Evolutionary conservation across 1,140 invertebrate species (phyloP).

Genomic region (Lutraria rhynchaena): DNA sequence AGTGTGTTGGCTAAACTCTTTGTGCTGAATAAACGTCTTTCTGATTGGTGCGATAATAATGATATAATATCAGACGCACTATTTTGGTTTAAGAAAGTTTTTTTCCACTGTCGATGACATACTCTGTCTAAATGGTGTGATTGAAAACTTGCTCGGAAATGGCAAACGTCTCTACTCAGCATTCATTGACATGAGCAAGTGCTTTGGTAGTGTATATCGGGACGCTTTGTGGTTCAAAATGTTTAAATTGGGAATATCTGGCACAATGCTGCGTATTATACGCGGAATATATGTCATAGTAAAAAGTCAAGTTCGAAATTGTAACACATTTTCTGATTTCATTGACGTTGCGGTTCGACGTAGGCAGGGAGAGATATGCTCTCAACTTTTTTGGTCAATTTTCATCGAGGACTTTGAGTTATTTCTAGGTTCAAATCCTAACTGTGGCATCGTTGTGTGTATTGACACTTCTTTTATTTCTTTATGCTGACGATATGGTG

Average conservation of each 20-base stretch:
- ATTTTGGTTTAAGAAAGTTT: constrained; percentile 6
- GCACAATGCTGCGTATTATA: too few relatives aligned
- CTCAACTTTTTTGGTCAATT: too few relatives aligned
- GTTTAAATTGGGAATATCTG: too few relatives aligned
- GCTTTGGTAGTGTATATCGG: neutral
- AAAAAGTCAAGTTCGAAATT: too few relatives aligned
- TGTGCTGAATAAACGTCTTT: neutral
- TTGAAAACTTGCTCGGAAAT: neutral
- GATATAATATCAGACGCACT: neutral
- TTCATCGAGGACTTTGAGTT: too few relatives aligned
- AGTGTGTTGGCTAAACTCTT: too few relatives aligned
- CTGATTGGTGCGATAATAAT: neutral
- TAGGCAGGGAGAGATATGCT: too few relatives aligned
- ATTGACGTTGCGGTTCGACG: too few relatives aligned
- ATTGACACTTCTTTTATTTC: neutral
- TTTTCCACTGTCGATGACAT: constrained; percentile 12
- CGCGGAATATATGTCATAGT: too few relatives aligned
- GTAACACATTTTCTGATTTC: too few relatives aligned
- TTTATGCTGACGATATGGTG: neutral
- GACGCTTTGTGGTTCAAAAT: neutral
- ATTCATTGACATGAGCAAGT: constrained; percentile 9
- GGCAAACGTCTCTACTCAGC: constrained; percentile 1
- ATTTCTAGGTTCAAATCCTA: neutral
- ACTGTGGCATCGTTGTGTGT: neutral
- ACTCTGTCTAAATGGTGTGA: neutral